Evolutionary conservation across 2,888 invertebrate species (phyloP).

Genomic region (Nephrotoma guestfalica): DNA sequence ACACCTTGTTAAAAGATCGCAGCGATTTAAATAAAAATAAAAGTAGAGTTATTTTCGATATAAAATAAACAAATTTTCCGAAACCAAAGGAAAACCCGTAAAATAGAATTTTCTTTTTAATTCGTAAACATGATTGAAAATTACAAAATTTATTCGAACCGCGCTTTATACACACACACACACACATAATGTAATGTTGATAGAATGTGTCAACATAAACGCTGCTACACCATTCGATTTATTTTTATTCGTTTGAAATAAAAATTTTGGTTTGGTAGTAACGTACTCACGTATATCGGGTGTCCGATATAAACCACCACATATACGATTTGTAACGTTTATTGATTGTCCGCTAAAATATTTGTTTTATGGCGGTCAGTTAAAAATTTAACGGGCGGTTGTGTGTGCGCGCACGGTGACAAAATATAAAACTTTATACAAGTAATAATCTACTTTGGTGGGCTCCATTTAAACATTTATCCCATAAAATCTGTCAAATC

Average conservation of each 20-base stretch:
- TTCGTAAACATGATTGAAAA: not conserved
- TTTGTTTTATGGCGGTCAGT: not conserved
- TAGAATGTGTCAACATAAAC: not conserved
- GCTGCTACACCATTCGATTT: not conserved
- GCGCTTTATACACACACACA: not conserved
- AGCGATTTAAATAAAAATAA: not conserved
- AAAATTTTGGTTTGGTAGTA: not conserved
- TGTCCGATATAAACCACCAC: not conserved
- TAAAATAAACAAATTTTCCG: not conserved
- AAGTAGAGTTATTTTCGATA: not conserved
- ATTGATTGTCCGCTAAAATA: not conserved
- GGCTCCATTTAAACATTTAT: not conserved
- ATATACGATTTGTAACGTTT: not conserved
- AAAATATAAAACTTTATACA: not conserved
- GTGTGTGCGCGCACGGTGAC: not conserved
- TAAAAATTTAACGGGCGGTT: not conserved
- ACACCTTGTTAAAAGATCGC: not conserved
- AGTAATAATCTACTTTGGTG: not conserved
- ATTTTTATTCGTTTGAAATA: not conserved
- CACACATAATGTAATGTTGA: not conserved
- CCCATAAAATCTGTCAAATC: not conserved
- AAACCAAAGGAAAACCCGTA: not conserved
- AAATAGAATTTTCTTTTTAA: not conserved
- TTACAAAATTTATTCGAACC: not conserved
- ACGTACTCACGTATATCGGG: not conserved